phyloP scores from a whole-genome alignment of 2,113 vertebrate genomes.

The Lichenostomus cassidix region DNA sequence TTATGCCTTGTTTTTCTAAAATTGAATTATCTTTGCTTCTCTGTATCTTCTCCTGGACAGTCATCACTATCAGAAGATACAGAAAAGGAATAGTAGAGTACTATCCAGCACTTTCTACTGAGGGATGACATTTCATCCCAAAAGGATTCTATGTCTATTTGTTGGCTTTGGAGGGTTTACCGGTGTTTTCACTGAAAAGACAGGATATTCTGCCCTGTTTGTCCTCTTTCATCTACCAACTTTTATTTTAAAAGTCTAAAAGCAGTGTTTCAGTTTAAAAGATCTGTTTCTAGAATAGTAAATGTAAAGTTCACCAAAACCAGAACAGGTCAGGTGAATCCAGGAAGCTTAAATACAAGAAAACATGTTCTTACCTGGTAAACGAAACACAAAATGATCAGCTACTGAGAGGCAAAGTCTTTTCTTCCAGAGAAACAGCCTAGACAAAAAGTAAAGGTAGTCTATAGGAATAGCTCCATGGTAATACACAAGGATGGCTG shows the following conservation, averaged over 20 bases:
- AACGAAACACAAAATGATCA: constrained; percentile 86
- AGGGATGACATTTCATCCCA: neutral
- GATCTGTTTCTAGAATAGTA: neutral
- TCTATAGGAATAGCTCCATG: constrained; percentile 95
- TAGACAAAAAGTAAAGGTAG: constrained; percentile 93
- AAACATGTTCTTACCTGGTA: constrained; percentile 71
- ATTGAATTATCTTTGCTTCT: neutral
- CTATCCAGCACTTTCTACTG: neutral
- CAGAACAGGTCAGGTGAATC: neutral
- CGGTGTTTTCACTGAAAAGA: neutral
- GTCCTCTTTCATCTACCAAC: neutral
- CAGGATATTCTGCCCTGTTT: neutral
- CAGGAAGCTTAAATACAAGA: neutral
- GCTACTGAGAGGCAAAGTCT: constrained; percentile 90
- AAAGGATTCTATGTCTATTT: neutral
- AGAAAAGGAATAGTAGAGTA: neutral
- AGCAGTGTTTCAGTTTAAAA: neutral
- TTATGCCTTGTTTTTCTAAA: neutral
- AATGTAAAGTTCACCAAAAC: neutral
- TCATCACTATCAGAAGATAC: neutral
- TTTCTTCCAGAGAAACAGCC: constrained; percentile 87
- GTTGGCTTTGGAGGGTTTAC: neutral
- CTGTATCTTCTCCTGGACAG: neutral
- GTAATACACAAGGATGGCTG: constrained; percentile 93
- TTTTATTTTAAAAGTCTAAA: neutral